Percentiles rank a stretch among this genome's conserved stretches.
Evolutionary conservation across 2,113 vertebrate genomes (phyloP).

Genomic region (Tylochromis polylepis): DNA sequence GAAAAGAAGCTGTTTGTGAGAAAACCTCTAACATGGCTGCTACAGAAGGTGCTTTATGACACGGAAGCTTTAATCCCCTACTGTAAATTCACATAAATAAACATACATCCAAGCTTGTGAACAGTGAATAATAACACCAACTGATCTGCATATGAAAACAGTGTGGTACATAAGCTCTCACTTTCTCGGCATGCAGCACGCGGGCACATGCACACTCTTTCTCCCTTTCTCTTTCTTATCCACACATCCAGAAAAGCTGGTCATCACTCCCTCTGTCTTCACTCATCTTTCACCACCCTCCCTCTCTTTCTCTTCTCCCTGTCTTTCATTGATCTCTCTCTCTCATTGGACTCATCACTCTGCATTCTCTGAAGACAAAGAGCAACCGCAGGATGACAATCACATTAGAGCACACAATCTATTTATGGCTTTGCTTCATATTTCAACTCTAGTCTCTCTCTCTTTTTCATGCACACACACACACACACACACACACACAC

Average conservation of each 20-base stretch:
- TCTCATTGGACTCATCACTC: constrained; percentile 64
- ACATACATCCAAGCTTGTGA: constrained; percentile 25
- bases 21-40: not conserved
- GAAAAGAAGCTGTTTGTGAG: not conserved
- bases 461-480: not conserved
- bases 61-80: constrained; percentile 13
- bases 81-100: constrained; percentile 42
- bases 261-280: constrained; percentile 54
- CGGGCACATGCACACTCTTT: not conserved
- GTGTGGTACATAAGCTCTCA: constrained; percentile 30
- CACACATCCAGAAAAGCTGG: constrained; percentile 40
- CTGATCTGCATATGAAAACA: constrained; percentile 61
- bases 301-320: constrained; percentile 23
- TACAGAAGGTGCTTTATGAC: not conserved
- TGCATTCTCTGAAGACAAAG: constrained; percentile 69
- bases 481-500: not conserved
- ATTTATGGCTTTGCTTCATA: constrained; percentile 72
- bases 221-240: constrained; percentile 11
- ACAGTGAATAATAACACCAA: constrained; percentile 36
- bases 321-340: constrained; percentile 59
- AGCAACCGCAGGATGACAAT: constrained; percentile 71
- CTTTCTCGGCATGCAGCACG: not conserved
- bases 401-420: constrained; percentile 72
- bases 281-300: constrained; percentile 50
- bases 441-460: constrained; percentile 57